Evolutionary conservation across 2,888 invertebrate genomes (phyloP).

Genomic region (Corbicula japonica): DNA sequence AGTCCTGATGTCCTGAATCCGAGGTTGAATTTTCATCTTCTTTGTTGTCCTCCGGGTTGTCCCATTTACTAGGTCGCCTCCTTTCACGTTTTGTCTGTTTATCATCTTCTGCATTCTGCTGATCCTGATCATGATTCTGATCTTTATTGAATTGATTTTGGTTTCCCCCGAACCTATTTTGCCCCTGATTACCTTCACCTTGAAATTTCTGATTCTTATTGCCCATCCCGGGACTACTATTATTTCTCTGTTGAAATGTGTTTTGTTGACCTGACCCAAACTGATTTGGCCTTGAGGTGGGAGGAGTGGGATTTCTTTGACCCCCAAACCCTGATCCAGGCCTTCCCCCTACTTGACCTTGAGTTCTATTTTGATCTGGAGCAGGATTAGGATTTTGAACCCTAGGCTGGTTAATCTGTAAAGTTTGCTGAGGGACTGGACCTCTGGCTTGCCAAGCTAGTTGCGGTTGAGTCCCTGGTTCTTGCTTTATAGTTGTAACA

Average conservation of each 20-base stretch:
- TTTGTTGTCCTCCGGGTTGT: slow-evolving; percentile 70
- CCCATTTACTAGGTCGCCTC: slow-evolving; percentile 76
- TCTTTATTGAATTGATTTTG: slow-evolving; percentile 48
- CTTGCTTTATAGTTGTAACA: slow-evolving; percentile 50
- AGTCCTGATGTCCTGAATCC: slow-evolving; percentile 60
- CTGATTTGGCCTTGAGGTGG: slow-evolving; percentile 43
- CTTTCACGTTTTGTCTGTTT: slow-evolving; percentile 68
- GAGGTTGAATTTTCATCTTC: slow-evolving; percentile 45
- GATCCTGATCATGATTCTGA: slow-evolving; percentile 33
- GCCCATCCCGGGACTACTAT: slow-evolving; percentile 43
- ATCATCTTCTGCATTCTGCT: slow-evolving; percentile 46
- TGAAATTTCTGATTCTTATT: slow-evolving; percentile 55
- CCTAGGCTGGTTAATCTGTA: slow-evolving; percentile 43
- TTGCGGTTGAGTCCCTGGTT: slow-evolving; percentile 41
- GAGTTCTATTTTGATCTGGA: slow-evolving; percentile 51
- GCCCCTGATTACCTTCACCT: slow-evolving; percentile 33
- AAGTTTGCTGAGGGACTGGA: slow-evolving; percentile 37
- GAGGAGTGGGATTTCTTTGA: slow-evolving; percentile 47
- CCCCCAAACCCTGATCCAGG: slow-evolving; percentile 51
- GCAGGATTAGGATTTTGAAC: slow-evolving; percentile 48
- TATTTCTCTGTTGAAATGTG: slow-evolving; percentile 35
- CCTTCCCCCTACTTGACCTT: slow-evolving; percentile 50
- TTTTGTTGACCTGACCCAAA: slow-evolving; percentile 19
- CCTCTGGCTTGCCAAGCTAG: slow-evolving; percentile 43
- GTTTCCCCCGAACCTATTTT: slow-evolving; percentile 42